Evolutionary conservation across 2,797 vertebrate species (phyloP).

Genomic region (Spatula clypeata): DNA sequence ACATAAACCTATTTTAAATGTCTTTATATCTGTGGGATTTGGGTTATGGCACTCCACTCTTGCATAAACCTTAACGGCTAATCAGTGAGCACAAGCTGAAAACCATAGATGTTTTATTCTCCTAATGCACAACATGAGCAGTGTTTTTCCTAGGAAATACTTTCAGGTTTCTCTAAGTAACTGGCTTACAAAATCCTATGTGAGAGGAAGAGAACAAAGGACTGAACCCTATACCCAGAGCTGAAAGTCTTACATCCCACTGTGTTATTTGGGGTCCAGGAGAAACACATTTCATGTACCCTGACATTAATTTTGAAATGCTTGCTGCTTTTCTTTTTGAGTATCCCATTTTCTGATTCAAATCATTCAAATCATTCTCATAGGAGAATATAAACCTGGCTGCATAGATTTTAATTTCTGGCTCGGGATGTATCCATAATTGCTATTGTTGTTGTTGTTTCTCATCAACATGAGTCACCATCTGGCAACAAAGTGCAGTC

Average conservation of each 20-base stretch:
- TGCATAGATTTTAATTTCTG: slow-evolving; percentile 15
- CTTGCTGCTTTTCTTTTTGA: not conserved
- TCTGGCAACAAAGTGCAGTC: not conserved
- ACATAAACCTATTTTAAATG: not conserved
- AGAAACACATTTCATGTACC: not conserved
- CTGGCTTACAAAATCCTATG: not conserved
- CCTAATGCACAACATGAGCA: not conserved
- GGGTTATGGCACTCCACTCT: not conserved
- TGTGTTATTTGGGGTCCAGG: not conserved
- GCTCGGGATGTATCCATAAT: slow-evolving; percentile 4
- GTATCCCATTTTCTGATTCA: not conserved
- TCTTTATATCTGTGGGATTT: not conserved
- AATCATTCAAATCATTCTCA: not conserved
- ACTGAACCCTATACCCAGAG: not conserved
- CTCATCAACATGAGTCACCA: slow-evolving; percentile 46
- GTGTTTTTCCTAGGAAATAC: not conserved
- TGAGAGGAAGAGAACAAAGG: not conserved
- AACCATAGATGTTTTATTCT: not conserved
- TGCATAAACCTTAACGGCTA: not conserved
- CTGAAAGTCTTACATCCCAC: not conserved
- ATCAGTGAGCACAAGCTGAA: slow-evolving; percentile 1
- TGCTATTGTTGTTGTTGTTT: slow-evolving; percentile 47
- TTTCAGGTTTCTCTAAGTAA: not conserved
- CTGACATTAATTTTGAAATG: not conserved
- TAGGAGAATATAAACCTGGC: not conserved